Percentiles rank a stretch among this genome's conserved stretches.
These are phyloP conservation scores for Anguilla obscura DNA, from an alignment of 2,797 vertebrate species.

Conservation along the genomic window DNA sequence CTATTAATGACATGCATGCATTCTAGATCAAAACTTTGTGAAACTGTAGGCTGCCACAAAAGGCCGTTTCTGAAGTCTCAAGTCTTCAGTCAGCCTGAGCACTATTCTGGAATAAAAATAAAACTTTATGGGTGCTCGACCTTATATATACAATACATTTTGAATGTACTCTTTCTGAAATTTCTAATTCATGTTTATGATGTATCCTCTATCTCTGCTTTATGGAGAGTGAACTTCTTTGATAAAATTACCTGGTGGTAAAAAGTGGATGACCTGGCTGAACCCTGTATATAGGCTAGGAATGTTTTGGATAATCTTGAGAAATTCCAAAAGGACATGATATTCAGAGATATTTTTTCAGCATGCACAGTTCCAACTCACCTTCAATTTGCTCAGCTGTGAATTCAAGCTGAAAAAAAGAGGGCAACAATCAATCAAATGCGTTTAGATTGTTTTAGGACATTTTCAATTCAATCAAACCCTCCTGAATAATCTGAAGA, in stretches of 20 bases:
- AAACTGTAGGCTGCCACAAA: background rate
- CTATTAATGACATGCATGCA: background rate
- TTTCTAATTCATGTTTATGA: too few species aligned
- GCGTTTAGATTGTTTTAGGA: background rate
- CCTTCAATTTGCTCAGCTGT: constrained; percentile 78
- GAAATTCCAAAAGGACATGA: too few species aligned
- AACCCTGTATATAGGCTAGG: too few species aligned
- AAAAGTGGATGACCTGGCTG: too few species aligned
- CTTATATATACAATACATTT: too few species aligned
- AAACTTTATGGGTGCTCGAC: too few species aligned
- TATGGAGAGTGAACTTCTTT: too few species aligned
- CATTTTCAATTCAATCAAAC: background rate
- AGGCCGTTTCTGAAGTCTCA: background rate
- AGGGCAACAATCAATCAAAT: background rate
- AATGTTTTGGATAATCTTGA: too few species aligned
- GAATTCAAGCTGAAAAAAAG: constrained; percentile 70
- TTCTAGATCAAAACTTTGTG: background rate
- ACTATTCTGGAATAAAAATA: too few species aligned
- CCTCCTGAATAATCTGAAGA: background rate
- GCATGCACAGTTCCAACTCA: constrained; percentile 48
- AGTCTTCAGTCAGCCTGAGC: background rate
- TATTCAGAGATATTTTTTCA: background rate
- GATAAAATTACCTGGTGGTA: too few species aligned
- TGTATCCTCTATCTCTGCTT: too few species aligned
- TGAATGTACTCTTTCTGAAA: too few species aligned